Conservation (phyloP, 2,888 invertebrate species). For the Drosophila antonietae region DNA sequence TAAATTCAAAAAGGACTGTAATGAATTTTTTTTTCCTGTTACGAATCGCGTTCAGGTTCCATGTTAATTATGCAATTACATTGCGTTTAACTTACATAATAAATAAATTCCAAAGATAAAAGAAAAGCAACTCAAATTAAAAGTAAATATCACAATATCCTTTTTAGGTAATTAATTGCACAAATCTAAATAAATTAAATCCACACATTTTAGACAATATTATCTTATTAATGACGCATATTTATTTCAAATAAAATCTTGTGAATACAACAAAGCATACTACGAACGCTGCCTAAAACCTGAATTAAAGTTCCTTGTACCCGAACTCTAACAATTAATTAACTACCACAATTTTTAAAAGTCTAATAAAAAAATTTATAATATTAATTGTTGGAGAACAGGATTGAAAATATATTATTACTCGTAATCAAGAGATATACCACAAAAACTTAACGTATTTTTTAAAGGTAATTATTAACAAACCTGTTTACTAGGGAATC, state of each 20-base stretch:
- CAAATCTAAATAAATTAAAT: neutral
- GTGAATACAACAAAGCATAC: neutral
- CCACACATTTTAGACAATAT: neutral
- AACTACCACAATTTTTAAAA: neutral
- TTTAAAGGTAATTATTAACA: neutral
- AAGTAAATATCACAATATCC: neutral
- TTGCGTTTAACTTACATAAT: neutral
- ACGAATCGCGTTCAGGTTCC: no score
- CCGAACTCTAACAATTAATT: neutral
- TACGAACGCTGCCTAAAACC: neutral
- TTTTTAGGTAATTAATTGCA: neutral
- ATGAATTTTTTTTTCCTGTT: no score
- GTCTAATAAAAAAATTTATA: conserved; percentile 9
- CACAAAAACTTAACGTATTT: neutral
- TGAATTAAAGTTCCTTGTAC: conserved; percentile 9
- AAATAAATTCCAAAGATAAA: neutral
- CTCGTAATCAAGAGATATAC: neutral
- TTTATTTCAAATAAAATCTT: neutral
- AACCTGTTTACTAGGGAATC: conserved; percentile 13
- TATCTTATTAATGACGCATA: neutral
- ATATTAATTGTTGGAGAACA: conserved; percentile 11
- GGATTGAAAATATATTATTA: conserved; percentile 9
- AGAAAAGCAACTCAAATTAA: neutral
- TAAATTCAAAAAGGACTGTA: neutral
- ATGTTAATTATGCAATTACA: neutral